Evolutionary conservation across 2,113 vertebrate species (phyloP), one percentile per base, ranked within the genome.

Genomic region (Helogale parvula): DNA sequence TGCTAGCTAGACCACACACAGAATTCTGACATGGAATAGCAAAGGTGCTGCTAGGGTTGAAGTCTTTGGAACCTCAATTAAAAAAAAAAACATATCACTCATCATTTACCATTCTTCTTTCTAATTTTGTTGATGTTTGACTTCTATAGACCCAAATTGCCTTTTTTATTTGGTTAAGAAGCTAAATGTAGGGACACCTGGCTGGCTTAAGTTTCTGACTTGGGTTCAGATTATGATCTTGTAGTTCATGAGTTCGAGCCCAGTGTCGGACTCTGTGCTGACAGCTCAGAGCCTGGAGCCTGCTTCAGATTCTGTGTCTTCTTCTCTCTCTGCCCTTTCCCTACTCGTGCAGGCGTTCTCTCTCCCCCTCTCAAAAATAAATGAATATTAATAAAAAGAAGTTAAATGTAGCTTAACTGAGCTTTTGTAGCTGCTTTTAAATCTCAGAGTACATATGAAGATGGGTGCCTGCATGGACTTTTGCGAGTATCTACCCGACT

Each of bases 41-140:
- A 47, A 16, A 35, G 0, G 8, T 35, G n/a, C 1, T 4, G 2
- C 25, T 63, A n/a, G 4, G 14, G 21, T 57, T 21, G 60, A 35
- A 25, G 31, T 45, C 16, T 81, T 79, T 0, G 7, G 50, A 85
- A 31, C 6, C n/a, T 41, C 29, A 21, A 15, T 25, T 25, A 29
- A 19, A 38, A 45, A 72, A 38, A 19, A 12, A 47, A 1, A 17
- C 0, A 12, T 3, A 19, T 3, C 33, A 23, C 7, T 17, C 21
- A 69, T 21, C 47, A 13, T n/a, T 63, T 66, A 19, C 21, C 16
- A 45, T 71, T 38, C 16, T 81, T 66, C 60, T 57, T 60, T 33
- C 54, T 45, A 16, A 5, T 57, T 92, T 65, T 60, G 12, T 57
- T 54, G 35, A 33, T 52, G 1, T 94, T 93, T 35, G 11, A 69